Conservation (phyloP, 2,113 vertebrate species). For the Ophiodon elongatus region DNA sequence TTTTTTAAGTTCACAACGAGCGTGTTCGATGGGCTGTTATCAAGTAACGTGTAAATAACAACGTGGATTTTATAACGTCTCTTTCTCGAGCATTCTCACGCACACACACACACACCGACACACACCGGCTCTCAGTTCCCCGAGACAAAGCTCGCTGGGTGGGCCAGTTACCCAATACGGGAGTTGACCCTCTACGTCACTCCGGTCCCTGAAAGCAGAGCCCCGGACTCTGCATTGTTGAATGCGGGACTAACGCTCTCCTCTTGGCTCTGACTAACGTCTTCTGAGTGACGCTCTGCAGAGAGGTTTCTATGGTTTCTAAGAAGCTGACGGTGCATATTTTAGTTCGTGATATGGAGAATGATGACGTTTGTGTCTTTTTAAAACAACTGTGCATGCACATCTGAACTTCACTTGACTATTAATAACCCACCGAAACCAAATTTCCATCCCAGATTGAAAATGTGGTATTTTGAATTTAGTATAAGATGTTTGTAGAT, state of each 20-base stretch:
- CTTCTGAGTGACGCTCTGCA: slow-evolving; percentile 65
- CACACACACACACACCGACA: background rate
- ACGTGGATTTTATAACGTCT: background rate
- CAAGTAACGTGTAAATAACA: background rate
- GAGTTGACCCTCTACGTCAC: slow-evolving; percentile 1
- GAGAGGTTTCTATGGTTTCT: slow-evolving; percentile 66
- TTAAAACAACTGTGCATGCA: background rate
- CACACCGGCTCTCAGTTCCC: background rate
- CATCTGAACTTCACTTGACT: background rate
- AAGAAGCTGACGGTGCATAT: slow-evolving; percentile 70
- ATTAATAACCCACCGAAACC: background rate
- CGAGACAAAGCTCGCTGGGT: background rate
- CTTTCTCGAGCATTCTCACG: background rate
- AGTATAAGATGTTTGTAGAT: background rate
- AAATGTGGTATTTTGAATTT: background rate
- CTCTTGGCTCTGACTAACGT: slow-evolving; percentile 30
- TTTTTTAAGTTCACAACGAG: too few species aligned
- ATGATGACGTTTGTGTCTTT: slow-evolving; percentile 31
- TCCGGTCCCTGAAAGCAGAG: slow-evolving; percentile 20
- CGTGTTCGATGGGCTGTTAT: rapidly evolving
- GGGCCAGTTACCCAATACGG: background rate
- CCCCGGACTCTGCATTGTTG: slow-evolving; percentile 13
- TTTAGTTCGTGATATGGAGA: slow-evolving; percentile 16
- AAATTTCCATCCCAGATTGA: background rate
- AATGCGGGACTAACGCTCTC: background rate